Evolutionary conservation across 2,113 vertebrate species (phyloP), one percentile per base, ranked within the genome.

Genomic region (Sakesphorus luctuosus): DNA sequence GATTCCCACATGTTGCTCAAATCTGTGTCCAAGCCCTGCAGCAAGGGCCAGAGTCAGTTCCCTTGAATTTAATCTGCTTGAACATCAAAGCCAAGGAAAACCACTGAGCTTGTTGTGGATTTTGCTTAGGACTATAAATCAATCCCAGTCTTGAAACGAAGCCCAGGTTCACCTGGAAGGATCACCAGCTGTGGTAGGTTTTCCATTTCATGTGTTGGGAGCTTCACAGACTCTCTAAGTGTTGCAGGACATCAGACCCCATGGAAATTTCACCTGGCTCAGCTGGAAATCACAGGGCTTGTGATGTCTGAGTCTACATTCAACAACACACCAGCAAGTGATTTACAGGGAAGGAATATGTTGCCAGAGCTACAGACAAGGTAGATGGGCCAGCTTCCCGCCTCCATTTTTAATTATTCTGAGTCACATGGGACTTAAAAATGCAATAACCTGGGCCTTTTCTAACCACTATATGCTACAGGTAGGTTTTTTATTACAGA

Each of bases 1-100:
- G 75, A 24, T 38, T 90, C 55, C 47, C 1, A 3, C 2, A 0
- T 3, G 8, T 17, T 88, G 35, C 72, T 85, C 59, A 46, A 11
- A 79, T 31, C 79, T 58, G 8, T 52, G 24, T 46, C 35, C 0
- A 1, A 43, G 33, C 31, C n/a, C 55, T 67, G 33, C 25, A 86
- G 40, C 2, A 3, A 83, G 61, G 29, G 52, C 23, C 52, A 68
- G 69, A 79, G 16, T 8, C 46, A 28, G 24, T 36, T 84, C 44
- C 38, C 61, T 50, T 80, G 36, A 80, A 86, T n/a, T 74, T 66
- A 80, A 90, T 77, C 79, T 66, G n/a, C 38, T 77, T 67, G 46
- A 93, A 71, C 63, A 92, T 80, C 83, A 94, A 96, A 93, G 67
- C 63, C 40, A 69, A 85, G 49, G 75, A 90, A 95, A 96, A 76